These are phyloP conservation scores for Cotesia glomerata DNA, from an alignment of 1,140 invertebrate genomes.

Conservation along the genomic window DNA sequence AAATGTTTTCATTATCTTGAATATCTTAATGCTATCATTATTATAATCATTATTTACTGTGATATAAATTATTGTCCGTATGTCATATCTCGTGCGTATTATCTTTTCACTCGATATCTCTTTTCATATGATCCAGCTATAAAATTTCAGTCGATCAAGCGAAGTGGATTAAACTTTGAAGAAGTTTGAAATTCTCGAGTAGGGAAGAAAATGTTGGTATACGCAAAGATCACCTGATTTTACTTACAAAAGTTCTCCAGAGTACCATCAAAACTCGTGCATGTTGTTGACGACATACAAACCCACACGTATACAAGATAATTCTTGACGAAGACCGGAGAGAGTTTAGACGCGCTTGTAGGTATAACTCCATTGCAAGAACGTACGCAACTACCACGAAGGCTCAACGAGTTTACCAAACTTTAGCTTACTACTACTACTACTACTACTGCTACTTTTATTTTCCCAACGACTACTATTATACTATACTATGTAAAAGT, in stretches of 20 bases:
- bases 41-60: too few relatives aligned
- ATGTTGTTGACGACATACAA: constrained; percentile 2
- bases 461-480: too few relatives aligned
- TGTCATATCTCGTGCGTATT: not conserved
- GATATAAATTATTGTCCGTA: too few relatives aligned
- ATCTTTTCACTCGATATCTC: not conserved
- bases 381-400: constrained; percentile 11
- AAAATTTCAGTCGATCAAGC: not conserved
- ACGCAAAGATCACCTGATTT: not conserved
- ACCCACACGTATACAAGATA: constrained; percentile 9
- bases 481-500: too few relatives aligned
- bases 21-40: too few relatives aligned
- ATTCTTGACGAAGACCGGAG: constrained; percentile 12
- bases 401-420: constrained; percentile 19
- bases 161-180: not conserved
- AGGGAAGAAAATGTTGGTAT: not conserved
- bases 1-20: too few relatives aligned
- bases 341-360: constrained; percentile 2
- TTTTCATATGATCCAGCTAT: not conserved
- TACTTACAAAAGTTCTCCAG: not conserved
- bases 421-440: not conserved
- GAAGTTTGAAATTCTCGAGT: not conserved
- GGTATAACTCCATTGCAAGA: not conserved
- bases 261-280: constrained; percentile 1
- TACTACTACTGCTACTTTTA: not conserved